Evolutionary conservation across 2,797 vertebrate genomes (phyloP).

Genomic region (Micromesistius poutassou): DNA sequence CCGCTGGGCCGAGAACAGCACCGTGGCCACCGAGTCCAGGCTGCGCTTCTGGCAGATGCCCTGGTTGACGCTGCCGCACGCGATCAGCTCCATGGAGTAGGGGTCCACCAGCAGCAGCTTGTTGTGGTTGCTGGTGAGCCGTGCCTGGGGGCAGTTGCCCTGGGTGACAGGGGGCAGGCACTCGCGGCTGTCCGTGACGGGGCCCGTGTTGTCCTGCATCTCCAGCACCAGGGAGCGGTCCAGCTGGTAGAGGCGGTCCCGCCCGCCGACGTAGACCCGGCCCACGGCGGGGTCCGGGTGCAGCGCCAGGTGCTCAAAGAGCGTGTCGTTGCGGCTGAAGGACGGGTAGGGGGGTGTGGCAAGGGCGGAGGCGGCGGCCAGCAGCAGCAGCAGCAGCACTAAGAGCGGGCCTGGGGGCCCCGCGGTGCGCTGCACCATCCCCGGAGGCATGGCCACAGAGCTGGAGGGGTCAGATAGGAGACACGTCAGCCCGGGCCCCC

Average conservation of each 20-base stretch:
- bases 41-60: slow-evolving; percentile 92
- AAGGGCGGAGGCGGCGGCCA: slow-evolving; percentile 34
- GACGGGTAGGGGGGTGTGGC: slow-evolving; percentile 66
- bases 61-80: slow-evolving; percentile 92
- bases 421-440: slow-evolving; percentile 63
- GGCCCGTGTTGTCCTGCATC: slow-evolving; percentile 78
- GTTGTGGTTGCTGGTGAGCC: slow-evolving; percentile 86
- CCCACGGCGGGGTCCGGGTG: slow-evolving; percentile 82
- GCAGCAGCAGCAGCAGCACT: slow-evolving; percentile 60
- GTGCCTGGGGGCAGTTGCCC: slow-evolving; percentile 85
- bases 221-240: slow-evolving; percentile 75
- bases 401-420: slow-evolving; percentile 65
- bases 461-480: slow-evolving; percentile 59
- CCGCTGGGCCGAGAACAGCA: slow-evolving; percentile 84
- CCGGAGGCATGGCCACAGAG: slow-evolving; percentile 83
- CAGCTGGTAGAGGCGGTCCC: slow-evolving; percentile 90
- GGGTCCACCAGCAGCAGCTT: slow-evolving; percentile 89
- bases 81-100: slow-evolving; percentile 83
- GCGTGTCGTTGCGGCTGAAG: slow-evolving; percentile 76
- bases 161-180: slow-evolving; percentile 89
- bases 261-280: slow-evolving; percentile 88
- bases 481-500: background rate
- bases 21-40: slow-evolving; percentile 67
- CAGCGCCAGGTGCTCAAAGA: slow-evolving; percentile 88
- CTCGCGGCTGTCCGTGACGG: slow-evolving; percentile 88